Evolutionary conservation across 2,113 vertebrate genomes (phyloP), one percentile per base, ranked within the genome.

Genomic region (Epinephelus fuscoguttatus): DNA sequence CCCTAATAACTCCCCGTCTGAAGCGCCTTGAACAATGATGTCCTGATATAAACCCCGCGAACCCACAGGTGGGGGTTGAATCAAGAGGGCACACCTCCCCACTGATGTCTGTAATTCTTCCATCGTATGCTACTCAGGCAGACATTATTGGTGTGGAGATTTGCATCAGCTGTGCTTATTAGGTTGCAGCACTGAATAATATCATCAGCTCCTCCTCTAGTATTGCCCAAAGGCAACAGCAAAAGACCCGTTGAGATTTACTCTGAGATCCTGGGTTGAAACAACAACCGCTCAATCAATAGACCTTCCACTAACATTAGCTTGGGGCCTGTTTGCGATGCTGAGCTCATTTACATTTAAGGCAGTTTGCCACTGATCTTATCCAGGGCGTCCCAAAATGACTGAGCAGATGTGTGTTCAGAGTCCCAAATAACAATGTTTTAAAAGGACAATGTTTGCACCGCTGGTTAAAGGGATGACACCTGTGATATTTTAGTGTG

Each of bases 131-230:
- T 52, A 18, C 78, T 82, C 63, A 55, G 37, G 50, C 61, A 33
- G 33, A 63, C 6, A 1, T 75, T 84, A 81, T 37, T 71, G 84
- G 63, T 81, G 73, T 86, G 63, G n/a, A 74, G 75, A 89, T 86
- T 80, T 78, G 80, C 80, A 79, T 91, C 84, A 70, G 83, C 74
- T 61, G 78, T 74, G 73, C 67, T 76, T 85, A 82, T 86, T 78
- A 75, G 75, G 52, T 76, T 84, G 71, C 55, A 70, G 55, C 0
- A 2, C 62, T 82, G 86, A 86, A 91, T 82, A 83, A 84, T 70
- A 64, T 74, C 76, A 82, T 90, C 74, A 84, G 47, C 75, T 30
- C 50, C 18, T 66, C 6, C 27, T 84, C 30, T 56, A 14, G 37
- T 47, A 2, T 55, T n/a, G 40, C 45, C 60, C 63, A 30, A 75